These are phyloP conservation scores for Myopa tessellatipennis DNA, from an alignment of 2,888 invertebrate species.

Conservation along the genomic window DNA sequence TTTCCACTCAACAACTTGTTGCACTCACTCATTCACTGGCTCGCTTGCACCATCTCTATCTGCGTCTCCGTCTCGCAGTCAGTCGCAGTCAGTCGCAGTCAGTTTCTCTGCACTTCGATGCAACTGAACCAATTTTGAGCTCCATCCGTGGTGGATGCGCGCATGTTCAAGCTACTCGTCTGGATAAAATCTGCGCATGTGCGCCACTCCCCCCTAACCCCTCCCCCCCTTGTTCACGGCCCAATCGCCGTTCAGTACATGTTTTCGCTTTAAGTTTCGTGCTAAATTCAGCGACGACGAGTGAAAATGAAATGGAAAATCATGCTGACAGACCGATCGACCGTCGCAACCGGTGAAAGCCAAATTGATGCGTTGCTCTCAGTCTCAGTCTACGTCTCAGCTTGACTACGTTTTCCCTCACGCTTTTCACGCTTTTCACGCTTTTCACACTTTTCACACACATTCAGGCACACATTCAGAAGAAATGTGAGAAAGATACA, in stretches of 20 bases:
- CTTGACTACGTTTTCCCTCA: background rate
- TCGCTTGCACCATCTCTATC: background rate
- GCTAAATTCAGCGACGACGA: slow-evolving; percentile 27
- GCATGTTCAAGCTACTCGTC: background rate
- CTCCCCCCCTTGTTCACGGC: background rate
- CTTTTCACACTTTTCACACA: background rate
- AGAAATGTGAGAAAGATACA: background rate
- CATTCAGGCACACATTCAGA: background rate
- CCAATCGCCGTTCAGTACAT: background rate
- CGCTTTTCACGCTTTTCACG: background rate
- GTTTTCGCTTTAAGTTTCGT: slow-evolving; percentile 34
- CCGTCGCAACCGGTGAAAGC: slow-evolving; percentile 30
- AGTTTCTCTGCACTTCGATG: slow-evolving; percentile 17
- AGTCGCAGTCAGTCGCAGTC: too few species aligned
- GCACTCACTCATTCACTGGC: background rate
- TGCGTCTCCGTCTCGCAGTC: background rate
- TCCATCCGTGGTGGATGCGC: background rate
- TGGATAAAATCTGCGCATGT: slow-evolving; percentile 16
- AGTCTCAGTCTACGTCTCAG: background rate
- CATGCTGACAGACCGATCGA: background rate
- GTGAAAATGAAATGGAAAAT: slow-evolving; percentile 38
- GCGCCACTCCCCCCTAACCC: background rate
- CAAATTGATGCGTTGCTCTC: slow-evolving; percentile 29
- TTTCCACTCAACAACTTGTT: slow-evolving; percentile 22
- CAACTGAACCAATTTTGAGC: slow-evolving; percentile 24